Base-by-base conservation (phyloP, 2,797 vertebrate genomes). In the Sandelia bainsii region DNA sequence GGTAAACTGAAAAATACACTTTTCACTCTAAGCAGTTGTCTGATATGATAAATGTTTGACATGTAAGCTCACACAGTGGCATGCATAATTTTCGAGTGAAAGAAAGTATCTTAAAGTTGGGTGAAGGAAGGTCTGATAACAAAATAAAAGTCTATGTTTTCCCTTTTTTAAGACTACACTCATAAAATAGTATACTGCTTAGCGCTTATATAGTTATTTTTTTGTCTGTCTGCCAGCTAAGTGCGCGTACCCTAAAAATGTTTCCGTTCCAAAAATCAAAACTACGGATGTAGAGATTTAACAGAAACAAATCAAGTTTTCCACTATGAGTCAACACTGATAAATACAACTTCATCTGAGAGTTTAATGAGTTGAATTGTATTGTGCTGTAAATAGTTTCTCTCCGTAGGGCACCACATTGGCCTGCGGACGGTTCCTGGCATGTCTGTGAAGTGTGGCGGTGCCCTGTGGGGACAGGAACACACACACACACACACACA, bases 301-400 rank as follows among this genome's bases (percentile, higher is more conserved):
- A 59, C 57, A 42, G 62, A 79, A 82, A 88, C 64, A 75, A 77
- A 17, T 52, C 63, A 83, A 86, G 84, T 88, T 89, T 75, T 72
- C 72, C 70, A 57, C 63, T 25, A 61, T 82, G 77, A 89, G 86
- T 85, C 82, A 85, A 85, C 85, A 74, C 71, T 68, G 87, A 87
- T 80, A 79, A 89, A 84, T 79, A 77, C 81, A 88, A 90, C 88
- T 91, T 91, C 79, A 79, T 86, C 70, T 77, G 84, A 87, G 86
- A 90, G 81, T 91, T 93, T 92, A 92, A 93, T 92, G 91, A 92
- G 86, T 92, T 88, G 87, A 72, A 87, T 83, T 91, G 84, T 77
- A 87, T 89, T 85, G 91, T 87, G 91, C 90, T 90, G 90, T 91
- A 91, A 93, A 93, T 93, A 93, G 92, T 87, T 79, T 89, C 68